Evolutionary conservation across 2,113 vertebrate species (phyloP).

Genomic region (Serilophus lunatus): DNA sequence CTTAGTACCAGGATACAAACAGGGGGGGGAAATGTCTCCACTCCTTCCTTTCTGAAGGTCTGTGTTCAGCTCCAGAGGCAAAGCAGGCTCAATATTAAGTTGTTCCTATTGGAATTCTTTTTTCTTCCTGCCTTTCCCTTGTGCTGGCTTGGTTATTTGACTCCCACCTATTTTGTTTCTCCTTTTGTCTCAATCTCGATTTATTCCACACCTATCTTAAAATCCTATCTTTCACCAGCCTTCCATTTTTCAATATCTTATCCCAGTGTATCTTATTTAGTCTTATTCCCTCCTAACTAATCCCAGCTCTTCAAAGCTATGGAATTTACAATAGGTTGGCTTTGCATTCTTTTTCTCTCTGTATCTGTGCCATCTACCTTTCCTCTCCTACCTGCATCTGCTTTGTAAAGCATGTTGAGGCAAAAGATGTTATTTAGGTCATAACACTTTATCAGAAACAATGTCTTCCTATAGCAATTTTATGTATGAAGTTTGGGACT

Average conservation of each 20-base stretch:
- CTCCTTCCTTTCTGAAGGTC: not conserved
- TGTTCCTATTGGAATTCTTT: not conserved
- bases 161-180: not conserved
- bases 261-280: not conserved
- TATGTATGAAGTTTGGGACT: not conserved
- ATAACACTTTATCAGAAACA: not conserved
- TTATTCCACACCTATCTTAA: not conserved
- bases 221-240: not conserved
- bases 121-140: not conserved
- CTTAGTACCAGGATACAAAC: not conserved
- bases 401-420: not conserved
- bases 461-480: not conserved
- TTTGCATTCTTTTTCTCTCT: not conserved
- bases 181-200: not conserved
- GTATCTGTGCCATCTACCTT: not conserved
- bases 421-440: not conserved
- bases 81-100: not conserved
- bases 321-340: not conserved
- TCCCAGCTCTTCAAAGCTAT: not conserved
- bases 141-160: not conserved
- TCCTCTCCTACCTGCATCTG: not conserved
- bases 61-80: not conserved
- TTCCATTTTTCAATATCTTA: not conserved
- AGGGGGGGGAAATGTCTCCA: not conserved
- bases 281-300: not conserved